phyloP scores from a whole-genome alignment of 2,113 vertebrate species.

The Murina feae region DNA sequence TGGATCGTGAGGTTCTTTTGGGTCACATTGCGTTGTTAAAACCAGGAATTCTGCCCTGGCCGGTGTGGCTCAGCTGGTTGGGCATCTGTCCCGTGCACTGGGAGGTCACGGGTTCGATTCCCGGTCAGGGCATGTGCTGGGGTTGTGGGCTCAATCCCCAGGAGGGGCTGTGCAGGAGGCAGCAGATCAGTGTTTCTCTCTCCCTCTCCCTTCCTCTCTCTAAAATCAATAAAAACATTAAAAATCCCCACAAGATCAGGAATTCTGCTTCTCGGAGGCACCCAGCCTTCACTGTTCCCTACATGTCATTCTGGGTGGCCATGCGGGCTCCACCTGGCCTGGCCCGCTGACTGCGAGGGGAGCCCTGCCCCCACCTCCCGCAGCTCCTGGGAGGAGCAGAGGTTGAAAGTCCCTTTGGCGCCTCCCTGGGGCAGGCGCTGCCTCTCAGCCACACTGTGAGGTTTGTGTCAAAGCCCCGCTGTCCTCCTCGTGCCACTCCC shows the following conservation, averaged over 20 bases:
- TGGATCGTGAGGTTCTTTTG: accelerated
- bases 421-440: accelerated
- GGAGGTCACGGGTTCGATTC: no score
- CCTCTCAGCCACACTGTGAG: neutral
- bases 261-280: neutral
- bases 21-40: accelerated
- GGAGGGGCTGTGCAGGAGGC: no score
- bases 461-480: accelerated
- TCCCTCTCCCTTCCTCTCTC: neutral
- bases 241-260: neutral
- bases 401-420: accelerated
- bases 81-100: no score
- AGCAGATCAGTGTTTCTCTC: neutral
- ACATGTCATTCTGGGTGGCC: no score
- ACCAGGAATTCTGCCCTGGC: neutral
- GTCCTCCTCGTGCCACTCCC: neutral
- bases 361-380: neutral
- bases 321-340: neutral
- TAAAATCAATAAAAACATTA: neutral
- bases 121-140: no score
- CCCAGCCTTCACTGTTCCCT: neutral
- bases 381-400: neutral
- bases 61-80: neutral
- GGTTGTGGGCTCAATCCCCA: no score
- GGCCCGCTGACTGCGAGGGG: neutral